These are phyloP conservation scores for Lithophane socia DNA, from an alignment of 2,888 invertebrate species.

Conservation along the genomic window DNA sequence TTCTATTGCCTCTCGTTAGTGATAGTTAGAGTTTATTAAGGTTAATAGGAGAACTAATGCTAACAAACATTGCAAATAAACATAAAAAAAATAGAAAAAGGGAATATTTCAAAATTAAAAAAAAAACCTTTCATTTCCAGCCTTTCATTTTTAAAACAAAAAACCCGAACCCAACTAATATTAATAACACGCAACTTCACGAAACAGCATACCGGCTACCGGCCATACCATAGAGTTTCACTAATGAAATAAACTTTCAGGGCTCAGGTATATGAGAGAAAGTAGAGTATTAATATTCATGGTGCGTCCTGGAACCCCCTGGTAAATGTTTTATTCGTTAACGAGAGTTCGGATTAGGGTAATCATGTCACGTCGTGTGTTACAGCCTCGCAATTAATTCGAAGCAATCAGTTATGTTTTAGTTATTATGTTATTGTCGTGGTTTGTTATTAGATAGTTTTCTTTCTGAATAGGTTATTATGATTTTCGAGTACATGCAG, in stretches of 20 bases:
- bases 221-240: constrained; percentile 73
- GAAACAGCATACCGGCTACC: constrained; percentile 62
- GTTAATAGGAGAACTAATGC: neutral
- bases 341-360: constrained; percentile 87
- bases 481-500: neutral
- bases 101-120: neutral
- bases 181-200: constrained; percentile 44
- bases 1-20: too few relatives aligned
- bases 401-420: constrained; percentile 83
- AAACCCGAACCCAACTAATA: constrained; percentile 41
- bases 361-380: constrained; percentile 89
- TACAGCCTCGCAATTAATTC: constrained; percentile 85
- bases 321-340: constrained; percentile 90
- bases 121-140: neutral
- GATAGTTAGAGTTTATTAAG: too few relatives aligned
- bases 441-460: constrained; percentile 19
- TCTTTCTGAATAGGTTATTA: fast-evolving
- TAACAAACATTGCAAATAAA: neutral
- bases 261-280: constrained; percentile 79
- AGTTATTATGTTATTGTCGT: constrained; percentile 67
- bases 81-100: neutral
- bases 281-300: constrained; percentile 88
- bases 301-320: constrained; percentile 79
- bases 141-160: too few relatives aligned
- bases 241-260: constrained; percentile 88